Base-by-base conservation (phyloP, 2,888 invertebrate species). In the Microctonus brassicae region DNA sequence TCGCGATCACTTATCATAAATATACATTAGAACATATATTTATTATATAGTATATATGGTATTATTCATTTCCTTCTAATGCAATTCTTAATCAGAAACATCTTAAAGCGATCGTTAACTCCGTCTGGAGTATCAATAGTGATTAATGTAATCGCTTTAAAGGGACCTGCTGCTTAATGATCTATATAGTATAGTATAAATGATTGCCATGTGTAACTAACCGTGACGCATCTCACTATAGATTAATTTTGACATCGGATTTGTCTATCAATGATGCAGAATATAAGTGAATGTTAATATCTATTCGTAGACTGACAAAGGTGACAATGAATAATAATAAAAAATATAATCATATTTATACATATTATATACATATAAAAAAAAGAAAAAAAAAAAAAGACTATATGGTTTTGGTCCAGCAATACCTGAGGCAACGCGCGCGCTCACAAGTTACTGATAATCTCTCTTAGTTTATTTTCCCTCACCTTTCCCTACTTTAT, bases 391-490 rank as follows among this genome's bases (percentile, higher is more conserved):
- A 62, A 70, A 33, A 72, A 70, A 74, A 70, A 74, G 52, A 63
- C 65, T 67, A 69, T 29, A 26, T 63, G 72, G 75, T 77, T 77
- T 73, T 75, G 76, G 75, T 75, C 70, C 70, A 74, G 72, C 69
- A 73, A 57, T 69, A 75, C 73, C 76, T 65, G 67, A 53, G 76
- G 76, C 75, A 68, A 64, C 72, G 73, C 65, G 72, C 58, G 73
- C 70, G 52, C 62, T 65, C 29, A n/a, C 17, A 17, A 17, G 17
- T 69, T 69, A 22, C 68, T 72, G 72, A 71, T 76, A 73, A 77
- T 76, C 76, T 73, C 71, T 66, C 67, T 72, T 76, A 73, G 72
- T 72, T 47, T 66, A 58, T 73, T 64, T 61, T 57, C 47, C 29
- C 61, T 52, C 63, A 60, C 71, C 1, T 33, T 34, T 20, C 42